These are phyloP conservation scores for Cavia porcellus DNA, from an alignment of 2,113 vertebrate species.

Conservation along the genomic window DNA sequence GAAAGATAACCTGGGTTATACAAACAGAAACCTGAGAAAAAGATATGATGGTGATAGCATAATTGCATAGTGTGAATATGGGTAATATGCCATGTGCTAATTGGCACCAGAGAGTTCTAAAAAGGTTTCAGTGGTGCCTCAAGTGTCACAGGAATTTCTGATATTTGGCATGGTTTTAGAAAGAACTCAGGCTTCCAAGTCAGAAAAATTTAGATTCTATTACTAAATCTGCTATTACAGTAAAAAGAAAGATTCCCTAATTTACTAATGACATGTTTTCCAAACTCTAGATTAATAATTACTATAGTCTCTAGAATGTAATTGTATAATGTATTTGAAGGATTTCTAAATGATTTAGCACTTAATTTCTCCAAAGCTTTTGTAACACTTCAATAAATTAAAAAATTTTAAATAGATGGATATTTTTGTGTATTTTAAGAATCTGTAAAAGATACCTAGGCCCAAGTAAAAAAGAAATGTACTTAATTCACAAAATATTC, in stretches of 20 bases:
- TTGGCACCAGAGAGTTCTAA: neutral
- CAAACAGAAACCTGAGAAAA: constrained; percentile 24
- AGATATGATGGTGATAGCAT: neutral
- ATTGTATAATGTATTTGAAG: neutral
- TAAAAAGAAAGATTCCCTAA: neutral
- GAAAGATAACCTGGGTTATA: neutral
- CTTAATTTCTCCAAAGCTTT: neutral
- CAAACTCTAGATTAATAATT: neutral
- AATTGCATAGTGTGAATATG: neutral
- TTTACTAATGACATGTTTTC: neutral
- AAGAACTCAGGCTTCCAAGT: neutral
- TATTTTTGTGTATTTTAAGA: neutral
- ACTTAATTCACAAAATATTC: neutral
- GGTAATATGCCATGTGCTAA: neutral
- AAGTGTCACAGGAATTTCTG: neutral
- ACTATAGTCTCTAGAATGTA: neutral
- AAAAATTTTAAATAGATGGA: neutral
- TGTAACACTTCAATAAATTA: neutral
- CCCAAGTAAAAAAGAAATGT: neutral
- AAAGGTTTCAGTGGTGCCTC: neutral
- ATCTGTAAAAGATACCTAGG: neutral
- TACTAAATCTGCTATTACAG: neutral
- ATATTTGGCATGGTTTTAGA: neutral
- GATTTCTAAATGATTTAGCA: neutral
- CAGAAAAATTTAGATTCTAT: neutral